Base-by-base conservation (phyloP, 2,888 invertebrate genomes). In the Sinodicranocentrus sp. region DNA sequence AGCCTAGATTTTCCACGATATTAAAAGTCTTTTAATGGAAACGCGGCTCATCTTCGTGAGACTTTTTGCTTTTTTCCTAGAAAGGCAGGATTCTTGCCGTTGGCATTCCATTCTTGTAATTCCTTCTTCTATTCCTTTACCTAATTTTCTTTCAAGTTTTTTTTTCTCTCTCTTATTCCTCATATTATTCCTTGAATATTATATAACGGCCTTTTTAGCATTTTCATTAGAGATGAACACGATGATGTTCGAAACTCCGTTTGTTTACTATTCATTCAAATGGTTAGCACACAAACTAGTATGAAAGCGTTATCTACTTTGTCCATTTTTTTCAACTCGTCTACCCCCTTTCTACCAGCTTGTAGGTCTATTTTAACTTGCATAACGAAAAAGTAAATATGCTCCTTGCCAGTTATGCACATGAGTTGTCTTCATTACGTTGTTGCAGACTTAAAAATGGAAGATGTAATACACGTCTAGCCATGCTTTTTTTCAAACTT, bases 151-250 rank as follows among this genome's bases (percentile, higher is more conserved):
- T 59, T 26, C 1, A 25, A 10, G 21, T 25, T 13, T 59, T 25
- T 17, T 17, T n/a, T n/a, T 25, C 8, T 59, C 2, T 19, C n/a
- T 52, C n/a, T 52, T 52, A 17, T 59, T 21, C 23, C 23, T 17
- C 52, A 52, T 52, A n/a, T 52, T 52, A 17, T 59, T 21, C 23
- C 23, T 5, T 5, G 10, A 6, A 59, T 59, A 26, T 59, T 59
- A 59, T 59, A 59, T 59, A 59, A 59, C 59, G 25, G 25, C 25
- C 25, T 57, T 19, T 57, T 13, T 17, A 52, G 17, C 8, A 17
- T 59, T 59, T 59, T 59, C 52, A 52, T 52, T 25, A 59, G 25
- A 25, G 25, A 23, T 59, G 59, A 59, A 59, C 59, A 59, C 48
- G 48, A 48, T 54, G 19, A 17, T 59, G 25, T 25, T 26, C 25